These are phyloP conservation scores for Etia nguti DNA, from an alignment of 2,113 vertebrate species.

Conservation along the genomic window DNA sequence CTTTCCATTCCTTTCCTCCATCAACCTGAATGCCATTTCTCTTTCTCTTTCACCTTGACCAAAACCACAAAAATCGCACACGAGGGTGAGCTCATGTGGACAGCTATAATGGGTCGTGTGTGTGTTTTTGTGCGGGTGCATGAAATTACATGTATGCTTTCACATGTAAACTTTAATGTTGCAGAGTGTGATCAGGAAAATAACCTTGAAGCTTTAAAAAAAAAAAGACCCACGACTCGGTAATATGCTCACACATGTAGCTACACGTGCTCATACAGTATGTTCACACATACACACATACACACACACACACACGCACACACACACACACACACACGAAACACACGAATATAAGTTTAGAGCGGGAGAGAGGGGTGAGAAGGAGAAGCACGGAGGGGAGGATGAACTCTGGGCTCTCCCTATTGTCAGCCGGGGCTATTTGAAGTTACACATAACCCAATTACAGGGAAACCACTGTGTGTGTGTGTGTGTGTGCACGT, in stretches of 20 bases:
- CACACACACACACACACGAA: background rate
- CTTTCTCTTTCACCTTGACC: background rate
- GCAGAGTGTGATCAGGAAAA: conserved; percentile 3
- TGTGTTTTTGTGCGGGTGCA: background rate
- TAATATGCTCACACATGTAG: conserved; percentile 34
- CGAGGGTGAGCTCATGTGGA: conserved; percentile 7
- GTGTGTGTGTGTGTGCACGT: background rate
- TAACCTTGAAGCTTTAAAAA: conserved; percentile 51
- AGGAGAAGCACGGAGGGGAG: conserved; percentile 13
- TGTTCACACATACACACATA: background rate
- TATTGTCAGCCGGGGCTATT: conserved; percentile 66
- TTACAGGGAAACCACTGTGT: conserved; percentile 40
- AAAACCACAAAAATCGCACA: conserved; percentile 4
- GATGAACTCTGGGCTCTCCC: conserved; percentile 62
- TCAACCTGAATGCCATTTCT: background rate
- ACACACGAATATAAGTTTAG: background rate
- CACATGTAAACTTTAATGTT: conserved; percentile 27
- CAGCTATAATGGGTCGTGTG: conserved; percentile 24
- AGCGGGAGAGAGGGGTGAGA: conserved; percentile 3
- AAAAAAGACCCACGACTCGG: background rate
- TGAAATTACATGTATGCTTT: background rate
- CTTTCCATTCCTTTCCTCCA: background rate
- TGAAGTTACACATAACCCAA: conserved; percentile 72
- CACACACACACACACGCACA: background rate
- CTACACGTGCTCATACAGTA: conserved; percentile 20